Evolutionary conservation across 2,113 vertebrate species (phyloP), one percentile per base, ranked within the genome.

Genomic region (Cephalopholis sonnerati): DNA sequence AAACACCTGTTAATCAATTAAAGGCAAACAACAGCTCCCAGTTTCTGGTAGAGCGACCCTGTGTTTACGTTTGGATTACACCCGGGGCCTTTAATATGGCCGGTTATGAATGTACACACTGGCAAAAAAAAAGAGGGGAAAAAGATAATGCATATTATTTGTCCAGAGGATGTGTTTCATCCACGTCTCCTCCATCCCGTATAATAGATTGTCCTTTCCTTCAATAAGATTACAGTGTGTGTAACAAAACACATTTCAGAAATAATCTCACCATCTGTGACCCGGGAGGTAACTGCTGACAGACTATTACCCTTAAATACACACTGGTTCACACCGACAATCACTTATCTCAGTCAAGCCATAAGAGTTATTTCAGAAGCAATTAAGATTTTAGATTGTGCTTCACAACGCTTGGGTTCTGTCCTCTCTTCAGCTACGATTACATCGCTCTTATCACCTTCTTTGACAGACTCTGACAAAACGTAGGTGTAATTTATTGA

Each of bases 371-470:
- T 72, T 88, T 71, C 70, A 77, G 70, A 84, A 36, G 54, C 86
- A 83, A 83, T 86, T 90, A 86, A 81, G 89, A 86, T 85, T 72
- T 25, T 3, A 78, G 83, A 88, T 88, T 39, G 29, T 13, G 13
- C n/a, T 29, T 61, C 24, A 64, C 50, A 74, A 53, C 41, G 44
- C 51, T 57, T 54, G 58, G n/a, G 61, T 71, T 79, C 36, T 70
- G 27, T 58, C 44, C 72, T 65, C 68, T 48, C 58, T 58, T 13
- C n/a, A 73, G 63, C 54, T 46, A 0, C 10, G 70, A 82, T 85
- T 75, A 51, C 65, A 63, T 64, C 51, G 4, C 48, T 8, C 13
- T 67, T 66, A 76, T 74, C 25, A 7, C 29, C 41, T 36, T 64
- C 51, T 65, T 39, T 69, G 48, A 84, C 50, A 55, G 51, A 50